Evolutionary conservation across 2,888 invertebrate genomes (phyloP), one percentile per base, ranked within the genome.

Genomic region (Acanthosepion esculentum): DNA sequence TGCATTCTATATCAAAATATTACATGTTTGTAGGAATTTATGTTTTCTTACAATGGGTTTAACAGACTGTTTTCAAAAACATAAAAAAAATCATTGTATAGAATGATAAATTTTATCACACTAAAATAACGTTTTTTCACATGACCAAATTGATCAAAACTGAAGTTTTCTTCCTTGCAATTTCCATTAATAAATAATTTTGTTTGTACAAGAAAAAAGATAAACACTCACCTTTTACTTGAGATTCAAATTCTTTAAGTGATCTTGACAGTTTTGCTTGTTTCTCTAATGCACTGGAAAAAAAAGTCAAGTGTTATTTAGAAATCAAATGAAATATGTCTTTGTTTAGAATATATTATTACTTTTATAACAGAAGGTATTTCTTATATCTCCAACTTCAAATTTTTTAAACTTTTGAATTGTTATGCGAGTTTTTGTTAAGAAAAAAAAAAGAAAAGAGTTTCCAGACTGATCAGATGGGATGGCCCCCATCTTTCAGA

Each of bases 171-270:
- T 78, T 7, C 7, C 15, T n/a, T n/a, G 12, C 20, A 78, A 78
- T 78, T 78, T 78, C 29, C 15, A 29, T 78, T n/a, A 78, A 64
- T 64, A 29, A n/a, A 10, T n/a, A 8, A 10, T 10, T 78, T n/a
- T 78, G 8, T 78, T 29, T 4, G 0, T 10, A 6, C 6, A 53
- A 0, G 12, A 33, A 93, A 91, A 29, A 48, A n/a, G 48, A 29
- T 55, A 20, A 59, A 23, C n/a, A 94, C 95, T 95, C 95, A 97
- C 97, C 97, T 95, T 95, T 95, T 15, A 97, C 95, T 94, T 96
- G 96, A 12, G 95, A 95, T 95, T 97, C 97, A 94, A 96, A 96
- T 92, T 97, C 96, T 95, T 97, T 97, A 7, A 97, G 95, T 53
- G 96, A 96, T 92, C 95, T 96, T 48, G 93, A 93, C 6, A 93